phyloP scores from a whole-genome alignment of 2,113 vertebrate genomes.

The Clarias macrocephalus region DNA sequence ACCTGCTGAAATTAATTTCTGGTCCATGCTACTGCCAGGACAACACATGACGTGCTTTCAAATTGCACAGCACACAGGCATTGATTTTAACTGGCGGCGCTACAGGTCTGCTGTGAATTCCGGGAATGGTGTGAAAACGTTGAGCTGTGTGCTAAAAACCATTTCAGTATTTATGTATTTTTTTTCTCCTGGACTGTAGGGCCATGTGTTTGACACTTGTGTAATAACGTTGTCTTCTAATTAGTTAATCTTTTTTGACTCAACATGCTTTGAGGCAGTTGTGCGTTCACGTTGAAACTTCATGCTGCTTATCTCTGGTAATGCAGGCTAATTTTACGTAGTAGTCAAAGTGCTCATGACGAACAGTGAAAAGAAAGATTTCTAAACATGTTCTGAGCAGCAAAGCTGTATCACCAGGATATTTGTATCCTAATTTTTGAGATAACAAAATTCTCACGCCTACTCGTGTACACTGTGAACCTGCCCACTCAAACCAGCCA shows the following conservation, averaged over 20 bases:
- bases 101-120: background rate
- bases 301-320: background rate
- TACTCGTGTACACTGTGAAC: conserved; percentile 12
- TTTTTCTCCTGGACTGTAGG: background rate
- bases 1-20: background rate
- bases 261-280: background rate
- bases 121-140: background rate
- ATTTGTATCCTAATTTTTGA: background rate
- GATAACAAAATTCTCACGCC: background rate
- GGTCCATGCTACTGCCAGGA: background rate
- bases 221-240: background rate
- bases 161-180: background rate
- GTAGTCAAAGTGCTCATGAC: background rate
- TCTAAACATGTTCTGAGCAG: background rate
- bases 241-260: background rate
- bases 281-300: background rate
- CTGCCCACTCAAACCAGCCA: conserved; percentile 18
- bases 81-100: background rate
- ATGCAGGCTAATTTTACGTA: background rate
- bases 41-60: background rate
- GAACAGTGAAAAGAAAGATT: background rate
- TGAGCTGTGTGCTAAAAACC: background rate
- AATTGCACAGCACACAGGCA: background rate
- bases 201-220: background rate
- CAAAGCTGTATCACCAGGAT: background rate